Conservation (phyloP, 2,113 vertebrate species). For the Tenebrosternarchus preto region DNA sequence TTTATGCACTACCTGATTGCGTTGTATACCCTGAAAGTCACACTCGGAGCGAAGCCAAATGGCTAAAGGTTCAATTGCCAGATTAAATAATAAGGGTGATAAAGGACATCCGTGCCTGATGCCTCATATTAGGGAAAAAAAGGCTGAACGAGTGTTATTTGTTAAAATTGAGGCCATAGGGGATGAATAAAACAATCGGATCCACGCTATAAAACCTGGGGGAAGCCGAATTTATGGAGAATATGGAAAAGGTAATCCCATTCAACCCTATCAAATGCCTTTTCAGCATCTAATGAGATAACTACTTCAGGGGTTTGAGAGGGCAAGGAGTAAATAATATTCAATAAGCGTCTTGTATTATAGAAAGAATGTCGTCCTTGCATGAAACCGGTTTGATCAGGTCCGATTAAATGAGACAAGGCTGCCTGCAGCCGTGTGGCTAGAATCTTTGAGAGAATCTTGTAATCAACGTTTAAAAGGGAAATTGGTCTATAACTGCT, state of each 20-base stretch:
- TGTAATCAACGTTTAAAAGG: slow-evolving; percentile 31
- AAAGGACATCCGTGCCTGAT: slow-evolving; percentile 14
- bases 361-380: slow-evolving; percentile 15
- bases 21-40: slow-evolving; percentile 1
- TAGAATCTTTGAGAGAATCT: slow-evolving; percentile 26
- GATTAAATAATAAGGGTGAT: too few relatives aligned
- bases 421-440: slow-evolving; percentile 17
- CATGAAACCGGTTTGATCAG: slow-evolving; percentile 38
- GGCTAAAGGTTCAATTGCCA: slow-evolving; percentile 21
- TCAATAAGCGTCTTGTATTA: slow-evolving; percentile 14
- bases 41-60: neutral
- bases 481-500: slow-evolving; percentile 34
- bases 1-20: neutral
- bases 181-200: neutral
- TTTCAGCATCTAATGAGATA: neutral
- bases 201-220: neutral
- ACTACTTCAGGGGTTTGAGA: slow-evolving; percentile 1
- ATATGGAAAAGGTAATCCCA: neutral
- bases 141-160: neutral
- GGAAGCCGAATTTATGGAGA: slow-evolving; percentile 2
- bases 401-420: slow-evolving; percentile 17
- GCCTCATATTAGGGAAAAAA: neutral
- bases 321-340: neutral
- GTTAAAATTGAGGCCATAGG: neutral
- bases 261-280: too few relatives aligned